A percentile compares a stretch with the other conserved stretches of the same genome.
Conservation (phyloP, 2,113 vertebrate genomes). For the Platichthys stellatus region DNA sequence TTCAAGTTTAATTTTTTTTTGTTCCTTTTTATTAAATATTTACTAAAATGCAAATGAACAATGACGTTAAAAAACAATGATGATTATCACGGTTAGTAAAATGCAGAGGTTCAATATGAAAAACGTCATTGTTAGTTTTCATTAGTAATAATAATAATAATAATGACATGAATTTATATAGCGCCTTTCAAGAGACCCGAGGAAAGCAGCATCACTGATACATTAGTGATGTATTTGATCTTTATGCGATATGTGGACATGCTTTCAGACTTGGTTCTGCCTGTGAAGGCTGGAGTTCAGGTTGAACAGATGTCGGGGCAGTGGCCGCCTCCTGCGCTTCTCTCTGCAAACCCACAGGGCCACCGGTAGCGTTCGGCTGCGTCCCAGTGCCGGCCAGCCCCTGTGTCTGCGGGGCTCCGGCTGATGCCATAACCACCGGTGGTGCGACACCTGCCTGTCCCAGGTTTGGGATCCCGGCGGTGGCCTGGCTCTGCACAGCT, state of each 20-base stretch:
- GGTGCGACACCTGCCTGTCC: constrained; percentile 13
- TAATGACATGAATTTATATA: too few relatives aligned
- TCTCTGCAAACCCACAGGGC: constrained; percentile 26
- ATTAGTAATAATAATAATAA: too few relatives aligned
- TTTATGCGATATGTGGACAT: background rate
- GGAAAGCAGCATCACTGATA: too few relatives aligned
- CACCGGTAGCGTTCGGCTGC: background rate
- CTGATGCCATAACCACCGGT: background rate
- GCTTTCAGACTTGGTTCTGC: constrained; percentile 15
- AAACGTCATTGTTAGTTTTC: too few relatives aligned
- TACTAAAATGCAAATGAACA: background rate
- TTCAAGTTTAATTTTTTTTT: background rate
- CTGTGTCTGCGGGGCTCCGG: constrained; percentile 19
- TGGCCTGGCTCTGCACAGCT: constrained; percentile 33
- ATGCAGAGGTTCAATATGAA: too few relatives aligned
- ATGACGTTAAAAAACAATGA: background rate
- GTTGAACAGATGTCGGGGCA: constrained; percentile 13
- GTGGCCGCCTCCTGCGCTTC: background rate
- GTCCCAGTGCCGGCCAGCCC: constrained; percentile 6
- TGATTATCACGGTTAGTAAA: too few relatives aligned
- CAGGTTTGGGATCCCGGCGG: constrained; percentile 28
- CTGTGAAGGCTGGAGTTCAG: constrained; percentile 15
- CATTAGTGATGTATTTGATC: background rate
- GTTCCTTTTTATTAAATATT: constrained; percentile 12
- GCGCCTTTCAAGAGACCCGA: too few relatives aligned